Percentiles rank a stretch among this genome's conserved stretches.
phyloP scores from a whole-genome alignment of 2,888 invertebrate species.

The Drosophila prostipennis region DNA sequence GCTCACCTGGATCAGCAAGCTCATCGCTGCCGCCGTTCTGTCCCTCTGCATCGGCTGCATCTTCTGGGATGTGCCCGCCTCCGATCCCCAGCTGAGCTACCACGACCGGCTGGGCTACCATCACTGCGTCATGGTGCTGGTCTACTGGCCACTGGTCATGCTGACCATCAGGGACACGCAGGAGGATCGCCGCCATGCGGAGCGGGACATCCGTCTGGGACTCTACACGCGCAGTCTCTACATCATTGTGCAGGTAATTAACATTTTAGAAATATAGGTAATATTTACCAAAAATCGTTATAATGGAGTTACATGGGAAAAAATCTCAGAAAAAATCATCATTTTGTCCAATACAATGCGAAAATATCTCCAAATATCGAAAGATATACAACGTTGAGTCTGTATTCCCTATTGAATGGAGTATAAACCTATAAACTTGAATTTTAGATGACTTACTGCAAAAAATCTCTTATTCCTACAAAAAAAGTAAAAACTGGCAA shows the following conservation, averaged over 20 bases:
- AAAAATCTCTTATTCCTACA: too few relatives aligned
- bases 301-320: too few relatives aligned
- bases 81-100: conserved; percentile 89
- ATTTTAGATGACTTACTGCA: too few relatives aligned
- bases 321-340: too few relatives aligned
- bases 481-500: too few relatives aligned
- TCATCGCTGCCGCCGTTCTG: conserved; percentile 91
- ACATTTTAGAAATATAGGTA: too few relatives aligned
- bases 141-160: conserved; percentile 91
- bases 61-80: conserved; percentile 94
- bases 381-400: too few relatives aligned
- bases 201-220: conserved; percentile 91
- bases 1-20: conserved; percentile 90
- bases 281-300: too few relatives aligned
- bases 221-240: conserved; percentile 92
- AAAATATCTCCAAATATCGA: too few relatives aligned
- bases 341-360: too few relatives aligned
- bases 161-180: conserved; percentile 85
- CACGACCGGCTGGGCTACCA: conserved; percentile 94
- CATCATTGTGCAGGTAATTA: conserved; percentile 91
- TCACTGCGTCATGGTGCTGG: conserved; percentile 91
- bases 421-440: too few relatives aligned
- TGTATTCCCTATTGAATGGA: too few relatives aligned
- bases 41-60: conserved; percentile 94
- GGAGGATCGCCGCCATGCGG: conserved; percentile 87